Percentiles rank a stretch among this genome's conserved stretches.
Evolutionary conservation across 92 coral and sea anemone species (phyloP).

Genomic region (Actinernus sp.): DNA sequence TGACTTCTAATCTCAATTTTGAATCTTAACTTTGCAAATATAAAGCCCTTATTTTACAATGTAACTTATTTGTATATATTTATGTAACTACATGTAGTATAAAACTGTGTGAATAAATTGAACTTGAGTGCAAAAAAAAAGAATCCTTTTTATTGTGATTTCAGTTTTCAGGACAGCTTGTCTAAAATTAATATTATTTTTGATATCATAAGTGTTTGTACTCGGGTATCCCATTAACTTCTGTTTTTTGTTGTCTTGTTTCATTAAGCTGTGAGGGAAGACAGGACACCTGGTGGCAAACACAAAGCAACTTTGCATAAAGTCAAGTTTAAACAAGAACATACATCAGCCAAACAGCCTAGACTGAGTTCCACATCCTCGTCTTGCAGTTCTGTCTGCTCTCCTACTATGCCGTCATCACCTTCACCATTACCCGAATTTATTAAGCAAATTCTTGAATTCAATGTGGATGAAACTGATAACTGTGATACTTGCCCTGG

Average conservation of each 20-base stretch:
- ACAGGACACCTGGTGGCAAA: slow-evolving; percentile 97
- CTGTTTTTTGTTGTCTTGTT: neutral
- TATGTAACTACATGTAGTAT: no score
- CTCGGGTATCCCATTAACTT: neutral
- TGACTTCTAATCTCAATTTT: no score
- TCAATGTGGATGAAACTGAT: slow-evolving; percentile 11
- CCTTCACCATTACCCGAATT: slow-evolving; percentile 47
- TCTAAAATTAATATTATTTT: no score
- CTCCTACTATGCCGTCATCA: slow-evolving; percentile 12
- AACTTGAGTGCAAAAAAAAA: no score
- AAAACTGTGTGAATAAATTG: no score
- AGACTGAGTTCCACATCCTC: slow-evolving; percentile 49
- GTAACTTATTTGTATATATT: no score
- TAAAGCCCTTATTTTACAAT: no score
- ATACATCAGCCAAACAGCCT: slow-evolving; percentile 52
- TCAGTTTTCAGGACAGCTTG: no score
- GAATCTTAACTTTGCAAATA: no score
- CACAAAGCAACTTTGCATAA: slow-evolving; percentile 50
- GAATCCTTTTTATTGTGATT: no score
- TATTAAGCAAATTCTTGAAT: slow-evolving; percentile 59
- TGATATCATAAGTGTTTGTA: neutral
- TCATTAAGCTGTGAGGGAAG: slow-evolving; percentile 93
- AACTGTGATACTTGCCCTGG: slow-evolving; percentile 48
- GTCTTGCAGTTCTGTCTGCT: slow-evolving; percentile 27
- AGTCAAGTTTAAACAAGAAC: slow-evolving; percentile 34